Conservation (phyloP, 2,113 vertebrate species). For the Cryptoleucopteryx plumbea region DNA sequence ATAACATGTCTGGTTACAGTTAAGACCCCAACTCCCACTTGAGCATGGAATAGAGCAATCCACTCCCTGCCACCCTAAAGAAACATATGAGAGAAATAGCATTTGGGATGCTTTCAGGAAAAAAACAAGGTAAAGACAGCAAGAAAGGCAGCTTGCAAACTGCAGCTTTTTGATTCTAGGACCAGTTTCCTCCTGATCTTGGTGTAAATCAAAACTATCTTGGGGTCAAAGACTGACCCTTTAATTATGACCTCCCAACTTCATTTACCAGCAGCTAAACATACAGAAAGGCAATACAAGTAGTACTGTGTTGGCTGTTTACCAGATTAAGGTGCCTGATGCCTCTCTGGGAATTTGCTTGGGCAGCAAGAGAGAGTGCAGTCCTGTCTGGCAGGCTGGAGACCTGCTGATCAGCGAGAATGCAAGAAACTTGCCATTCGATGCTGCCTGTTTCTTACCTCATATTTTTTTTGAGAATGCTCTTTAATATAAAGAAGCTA, state of each 20-base stretch:
- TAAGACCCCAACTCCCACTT: slow-evolving; percentile 89
- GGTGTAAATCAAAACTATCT: neutral
- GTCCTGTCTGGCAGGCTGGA: neutral
- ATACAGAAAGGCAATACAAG: neutral
- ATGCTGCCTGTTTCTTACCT: neutral
- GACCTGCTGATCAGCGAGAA: neutral
- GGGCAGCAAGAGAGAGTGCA: neutral
- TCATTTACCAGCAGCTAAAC: neutral
- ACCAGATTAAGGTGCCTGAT: neutral
- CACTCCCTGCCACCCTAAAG: slow-evolving; percentile 90
- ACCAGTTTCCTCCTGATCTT: neutral
- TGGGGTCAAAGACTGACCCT: neutral
- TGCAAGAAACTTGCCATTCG: neutral
- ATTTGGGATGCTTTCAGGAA: neutral
- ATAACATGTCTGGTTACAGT: slow-evolving; percentile 86
- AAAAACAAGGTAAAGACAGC: neutral
- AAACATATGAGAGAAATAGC: neutral
- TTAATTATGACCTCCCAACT: neutral
- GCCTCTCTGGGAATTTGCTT: neutral
- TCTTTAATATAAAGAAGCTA: slow-evolving; percentile 47
- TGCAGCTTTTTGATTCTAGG: neutral
- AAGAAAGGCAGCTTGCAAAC: neutral
- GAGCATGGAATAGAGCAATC: slow-evolving; percentile 91
- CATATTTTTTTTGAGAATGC: neutral
- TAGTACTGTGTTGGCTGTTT: neutral